phyloP scores from a whole-genome alignment of 1,140 invertebrate species.

The Eriocheir sinensis region DNA sequence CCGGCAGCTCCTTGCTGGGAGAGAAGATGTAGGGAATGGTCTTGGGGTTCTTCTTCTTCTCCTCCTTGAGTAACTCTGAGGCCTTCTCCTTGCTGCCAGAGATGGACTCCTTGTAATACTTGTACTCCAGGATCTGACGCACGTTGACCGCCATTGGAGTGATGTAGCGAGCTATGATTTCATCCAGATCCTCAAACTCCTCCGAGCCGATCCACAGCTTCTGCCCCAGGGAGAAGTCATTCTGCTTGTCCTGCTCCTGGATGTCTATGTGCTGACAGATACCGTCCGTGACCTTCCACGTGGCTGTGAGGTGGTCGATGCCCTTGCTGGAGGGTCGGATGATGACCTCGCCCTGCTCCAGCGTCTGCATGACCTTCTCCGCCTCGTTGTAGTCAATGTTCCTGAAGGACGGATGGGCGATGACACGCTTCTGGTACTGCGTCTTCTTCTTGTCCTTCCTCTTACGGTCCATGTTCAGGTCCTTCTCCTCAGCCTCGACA shows the following conservation, averaged over 20 bases:
- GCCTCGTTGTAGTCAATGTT: constrained; percentile 97
- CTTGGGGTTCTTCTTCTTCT: constrained; percentile 91
- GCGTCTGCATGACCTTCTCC: constrained; percentile 93
- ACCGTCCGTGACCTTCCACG: constrained; percentile 98
- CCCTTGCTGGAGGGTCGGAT: constrained; percentile 98
- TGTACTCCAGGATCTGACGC: constrained; percentile 94
- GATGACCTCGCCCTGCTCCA: constrained; percentile 98
- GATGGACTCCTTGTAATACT: constrained; percentile 82
- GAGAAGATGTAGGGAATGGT: constrained; percentile 97
- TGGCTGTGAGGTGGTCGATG: constrained; percentile 96
- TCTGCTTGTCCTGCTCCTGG: constrained; percentile 97
- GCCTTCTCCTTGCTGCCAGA: constrained; percentile 87
- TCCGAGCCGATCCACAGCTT: constrained; percentile 93
- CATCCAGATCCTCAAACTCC: constrained; percentile 99
- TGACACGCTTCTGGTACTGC: constrained; percentile 96
- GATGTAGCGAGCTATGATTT: constrained; percentile 98
- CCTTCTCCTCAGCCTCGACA: constrained; percentile 91
- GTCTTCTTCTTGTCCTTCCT: constrained; percentile 89
- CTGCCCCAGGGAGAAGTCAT: constrained; percentile 96
- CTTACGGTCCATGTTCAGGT: constrained; percentile 90
- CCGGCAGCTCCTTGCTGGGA: constrained; percentile 89
- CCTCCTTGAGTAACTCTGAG: constrained; percentile 92
- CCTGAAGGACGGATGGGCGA: constrained; percentile 98
- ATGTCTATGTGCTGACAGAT: constrained; percentile 98
- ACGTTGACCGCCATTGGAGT: constrained; percentile 97